Conservation (phyloP, 2,113 vertebrate species). For the Ascaphus truei region DNA sequence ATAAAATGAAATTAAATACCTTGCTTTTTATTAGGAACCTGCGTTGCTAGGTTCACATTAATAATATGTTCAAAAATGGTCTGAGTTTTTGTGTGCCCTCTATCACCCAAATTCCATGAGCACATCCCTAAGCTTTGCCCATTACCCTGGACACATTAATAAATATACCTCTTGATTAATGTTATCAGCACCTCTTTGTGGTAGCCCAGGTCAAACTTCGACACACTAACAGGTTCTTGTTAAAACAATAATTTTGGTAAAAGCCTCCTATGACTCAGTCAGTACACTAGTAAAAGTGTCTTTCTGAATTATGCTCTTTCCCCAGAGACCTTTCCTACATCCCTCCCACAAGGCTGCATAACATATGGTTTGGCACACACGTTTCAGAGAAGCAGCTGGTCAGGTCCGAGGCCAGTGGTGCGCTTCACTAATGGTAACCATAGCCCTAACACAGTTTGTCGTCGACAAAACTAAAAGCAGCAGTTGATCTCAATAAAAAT, state of each 20-base stretch:
- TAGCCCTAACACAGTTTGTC: not conserved
- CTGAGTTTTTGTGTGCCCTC: too few relatives aligned
- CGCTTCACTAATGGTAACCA: not conserved
- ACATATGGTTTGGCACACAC: conserved; percentile 1
- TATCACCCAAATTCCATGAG: not conserved
- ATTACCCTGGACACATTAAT: not conserved
- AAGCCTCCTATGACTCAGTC: conserved; percentile 20
- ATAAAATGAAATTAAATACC: too few relatives aligned
- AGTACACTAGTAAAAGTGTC: conserved; percentile 33
- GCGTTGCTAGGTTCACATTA: too few relatives aligned
- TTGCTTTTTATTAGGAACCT: too few relatives aligned
- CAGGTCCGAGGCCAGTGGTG: conserved; percentile 2
- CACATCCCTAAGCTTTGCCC: too few relatives aligned
- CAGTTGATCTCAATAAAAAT: not conserved
- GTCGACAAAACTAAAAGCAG: conserved; percentile 6
- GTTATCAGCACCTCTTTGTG: not conserved
- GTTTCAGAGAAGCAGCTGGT: not conserved
- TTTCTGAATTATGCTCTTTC: conserved; percentile 1
- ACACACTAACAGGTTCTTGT: conserved; percentile 24
- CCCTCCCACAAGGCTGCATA: not conserved
- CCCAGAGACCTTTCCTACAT: not conserved
- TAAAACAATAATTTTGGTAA: conserved; percentile 26
- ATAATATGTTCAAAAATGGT: too few relatives aligned
- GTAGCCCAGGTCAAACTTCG: conserved; percentile 4
- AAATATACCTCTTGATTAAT: not conserved